Conservation (phyloP, 2,888 invertebrate genomes). For the Clostera curtula region DNA sequence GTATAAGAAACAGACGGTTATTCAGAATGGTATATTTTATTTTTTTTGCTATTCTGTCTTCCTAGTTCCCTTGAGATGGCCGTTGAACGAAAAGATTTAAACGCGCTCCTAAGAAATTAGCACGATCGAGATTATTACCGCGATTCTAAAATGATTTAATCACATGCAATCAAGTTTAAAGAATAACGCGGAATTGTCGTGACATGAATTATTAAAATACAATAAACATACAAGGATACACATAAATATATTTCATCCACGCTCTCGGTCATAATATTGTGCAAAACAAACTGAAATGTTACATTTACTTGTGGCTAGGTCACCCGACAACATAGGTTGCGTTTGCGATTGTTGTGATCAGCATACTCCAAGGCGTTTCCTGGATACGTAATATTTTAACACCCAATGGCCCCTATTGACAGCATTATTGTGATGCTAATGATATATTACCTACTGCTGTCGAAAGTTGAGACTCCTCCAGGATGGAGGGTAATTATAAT, state of each 20-base stretch:
- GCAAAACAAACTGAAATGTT: not conserved
- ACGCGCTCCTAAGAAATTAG: constrained; percentile 24
- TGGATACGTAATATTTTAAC: too few species aligned
- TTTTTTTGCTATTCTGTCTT: constrained; percentile 42
- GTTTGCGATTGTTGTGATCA: not conserved
- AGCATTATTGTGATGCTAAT: too few species aligned
- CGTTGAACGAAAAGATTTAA: constrained; percentile 41
- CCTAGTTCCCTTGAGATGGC: constrained; percentile 55
- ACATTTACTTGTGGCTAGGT: not conserved
- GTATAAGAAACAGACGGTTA: constrained; percentile 15
- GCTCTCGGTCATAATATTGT: too few species aligned
- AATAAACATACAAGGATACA: not conserved
- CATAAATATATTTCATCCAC: too few species aligned
- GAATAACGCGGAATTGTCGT: constrained; percentile 1
- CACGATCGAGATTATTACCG: constrained; percentile 4
- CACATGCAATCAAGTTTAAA: not conserved
- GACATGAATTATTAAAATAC: not conserved
- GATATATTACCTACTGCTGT: too few species aligned
- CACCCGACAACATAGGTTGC: not conserved
- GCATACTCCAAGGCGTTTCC: constrained; percentile 2
- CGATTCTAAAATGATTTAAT: not conserved
- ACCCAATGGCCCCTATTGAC: too few species aligned
- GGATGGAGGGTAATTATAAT: too few species aligned
- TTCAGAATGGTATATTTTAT: constrained; percentile 25
- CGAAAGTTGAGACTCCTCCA: too few species aligned